Evolutionary conservation across 2,888 invertebrate genomes (phyloP).

Genomic region (Leucania comma): DNA sequence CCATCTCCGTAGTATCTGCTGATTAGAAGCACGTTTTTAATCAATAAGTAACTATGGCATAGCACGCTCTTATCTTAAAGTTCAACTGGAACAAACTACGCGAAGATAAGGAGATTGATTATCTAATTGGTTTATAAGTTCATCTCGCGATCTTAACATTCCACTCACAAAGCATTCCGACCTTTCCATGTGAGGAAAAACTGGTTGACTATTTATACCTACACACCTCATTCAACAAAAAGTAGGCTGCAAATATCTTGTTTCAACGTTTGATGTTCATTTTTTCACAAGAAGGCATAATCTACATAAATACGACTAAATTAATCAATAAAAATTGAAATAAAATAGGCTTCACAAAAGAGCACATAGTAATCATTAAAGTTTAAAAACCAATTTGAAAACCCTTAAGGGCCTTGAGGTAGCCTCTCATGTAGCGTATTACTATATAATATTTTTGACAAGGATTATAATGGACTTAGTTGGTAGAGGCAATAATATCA

Average conservation of each 20-base stretch:
- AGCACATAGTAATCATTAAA: not conserved
- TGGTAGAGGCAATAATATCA: slow-evolving; percentile 5
- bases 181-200: slow-evolving; percentile 36
- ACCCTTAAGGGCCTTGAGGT: slow-evolving; percentile 18
- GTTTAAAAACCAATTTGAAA: not conserved
- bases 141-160: slow-evolving; percentile 38
- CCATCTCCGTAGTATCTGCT: slow-evolving; percentile 31
- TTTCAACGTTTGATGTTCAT: slow-evolving; percentile 3
- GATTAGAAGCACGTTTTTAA: slow-evolving; percentile 37
- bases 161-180: slow-evolving; percentile 16
- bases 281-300: slow-evolving; percentile 1
- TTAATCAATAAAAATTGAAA: not conserved
- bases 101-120: slow-evolving; percentile 41
- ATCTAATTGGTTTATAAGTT: slow-evolving; percentile 43
- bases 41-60: slow-evolving; percentile 43
- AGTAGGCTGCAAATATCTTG: not conserved
- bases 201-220: slow-evolving; percentile 27
- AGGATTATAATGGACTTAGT: not conserved
- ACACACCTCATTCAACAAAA: slow-evolving; percentile 17
- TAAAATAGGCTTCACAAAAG: not conserved
- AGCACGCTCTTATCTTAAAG: slow-evolving; percentile 53
- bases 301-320: slow-evolving; percentile 9
- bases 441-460: slow-evolving; percentile 25
- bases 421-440: slow-evolving; percentile 20
- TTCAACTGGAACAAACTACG: slow-evolving; percentile 48